Percentiles rank a stretch among this genome's conserved stretches.
Evolutionary conservation across 2,888 invertebrate genomes (phyloP).

Genomic region (Abrostola triplasia): DNA sequence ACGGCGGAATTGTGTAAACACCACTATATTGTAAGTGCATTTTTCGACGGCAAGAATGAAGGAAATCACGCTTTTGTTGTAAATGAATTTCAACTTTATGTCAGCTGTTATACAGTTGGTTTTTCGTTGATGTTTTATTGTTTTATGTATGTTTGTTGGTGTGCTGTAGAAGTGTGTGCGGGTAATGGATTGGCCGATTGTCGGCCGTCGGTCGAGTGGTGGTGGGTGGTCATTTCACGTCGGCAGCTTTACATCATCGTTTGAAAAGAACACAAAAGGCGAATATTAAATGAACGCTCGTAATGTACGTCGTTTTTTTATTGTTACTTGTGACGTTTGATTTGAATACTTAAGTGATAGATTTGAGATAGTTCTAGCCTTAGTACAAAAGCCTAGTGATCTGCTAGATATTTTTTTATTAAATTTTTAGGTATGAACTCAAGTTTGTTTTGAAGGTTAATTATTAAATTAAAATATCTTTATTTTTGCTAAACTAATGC

Average conservation of each 20-base stretch:
- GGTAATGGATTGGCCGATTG: constrained; percentile 80
- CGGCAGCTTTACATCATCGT: constrained; percentile 72
- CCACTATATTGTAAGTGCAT: constrained; percentile 68
- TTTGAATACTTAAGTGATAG: constrained; percentile 41
- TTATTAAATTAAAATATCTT: too few relatives aligned
- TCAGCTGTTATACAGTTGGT: fast-evolving
- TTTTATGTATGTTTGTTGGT: constrained; percentile 51
- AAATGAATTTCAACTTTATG: constrained; percentile 27
- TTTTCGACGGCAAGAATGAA: constrained; percentile 22
- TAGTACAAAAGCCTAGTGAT: constrained; percentile 5
- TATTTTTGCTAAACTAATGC: too few relatives aligned
- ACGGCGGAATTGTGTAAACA: constrained; percentile 75
- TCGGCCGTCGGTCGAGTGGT: constrained; percentile 68
- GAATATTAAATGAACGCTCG: constrained; percentile 65
- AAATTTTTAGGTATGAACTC: too few relatives aligned
- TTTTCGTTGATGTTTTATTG: constrained; percentile 13
- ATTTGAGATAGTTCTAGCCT: constrained; percentile 12
- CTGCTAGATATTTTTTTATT: neutral
- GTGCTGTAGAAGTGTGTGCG: constrained; percentile 64
- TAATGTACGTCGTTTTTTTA: constrained; percentile 56
- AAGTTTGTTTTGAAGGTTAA: too few relatives aligned
- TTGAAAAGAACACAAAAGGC: constrained; percentile 71
- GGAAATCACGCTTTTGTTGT: constrained; percentile 16
- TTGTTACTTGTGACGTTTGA: constrained; percentile 48
- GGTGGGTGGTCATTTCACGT: constrained; percentile 77